These are phyloP conservation scores for Mobula birostris DNA, from an alignment of 2,113 vertebrate species.

Conservation along the genomic window DNA sequence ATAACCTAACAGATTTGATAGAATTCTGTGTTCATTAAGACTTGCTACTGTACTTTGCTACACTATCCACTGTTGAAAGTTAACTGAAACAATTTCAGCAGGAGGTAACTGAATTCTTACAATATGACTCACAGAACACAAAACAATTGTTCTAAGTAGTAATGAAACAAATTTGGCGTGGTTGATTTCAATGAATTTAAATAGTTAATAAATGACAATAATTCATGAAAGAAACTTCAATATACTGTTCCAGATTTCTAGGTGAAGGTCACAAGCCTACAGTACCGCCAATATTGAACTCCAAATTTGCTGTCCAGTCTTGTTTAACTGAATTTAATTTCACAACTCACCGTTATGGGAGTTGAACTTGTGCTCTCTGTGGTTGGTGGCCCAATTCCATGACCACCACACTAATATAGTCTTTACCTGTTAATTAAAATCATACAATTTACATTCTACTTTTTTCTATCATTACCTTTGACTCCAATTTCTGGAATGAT, in stretches of 20 bases:
- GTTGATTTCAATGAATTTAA: neutral
- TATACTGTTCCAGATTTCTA: neutral
- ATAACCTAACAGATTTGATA: neutral
- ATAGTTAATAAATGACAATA: neutral
- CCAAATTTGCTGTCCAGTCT: neutral
- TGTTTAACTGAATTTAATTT: neutral
- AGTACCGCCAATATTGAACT: neutral
- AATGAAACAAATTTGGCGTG: neutral
- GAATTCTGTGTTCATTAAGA: neutral
- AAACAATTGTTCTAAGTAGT: neutral
- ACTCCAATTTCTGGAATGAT: slow-evolving; percentile 82
- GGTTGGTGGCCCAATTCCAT: neutral
- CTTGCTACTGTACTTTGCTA: neutral
- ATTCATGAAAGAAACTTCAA: neutral
- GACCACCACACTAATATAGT: neutral
- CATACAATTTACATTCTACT: neutral
- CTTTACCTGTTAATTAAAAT: neutral
- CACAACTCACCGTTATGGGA: neutral
- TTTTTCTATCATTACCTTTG: slow-evolving; percentile 49
- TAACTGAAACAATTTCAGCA: neutral
- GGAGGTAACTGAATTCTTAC: neutral
- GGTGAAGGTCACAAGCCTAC: neutral
- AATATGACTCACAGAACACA: neutral
- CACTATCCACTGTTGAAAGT: neutral
- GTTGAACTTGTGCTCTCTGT: neutral